These are phyloP conservation scores for Baccha elongata DNA, from an alignment of 2,888 invertebrate species.

Conservation along the genomic window DNA sequence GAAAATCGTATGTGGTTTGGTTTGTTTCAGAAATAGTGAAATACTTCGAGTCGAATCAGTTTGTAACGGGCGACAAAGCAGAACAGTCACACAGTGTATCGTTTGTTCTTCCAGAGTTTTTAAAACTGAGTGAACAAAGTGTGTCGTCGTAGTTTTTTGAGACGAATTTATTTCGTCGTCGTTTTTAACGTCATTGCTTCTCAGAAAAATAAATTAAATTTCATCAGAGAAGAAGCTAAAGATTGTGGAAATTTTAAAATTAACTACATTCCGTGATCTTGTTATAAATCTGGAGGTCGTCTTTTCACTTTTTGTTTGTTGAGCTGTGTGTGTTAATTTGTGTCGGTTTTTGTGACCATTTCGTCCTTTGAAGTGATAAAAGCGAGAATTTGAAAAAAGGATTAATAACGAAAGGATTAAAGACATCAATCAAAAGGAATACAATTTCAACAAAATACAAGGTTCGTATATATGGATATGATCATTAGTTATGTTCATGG, in stretches of 20 bases:
- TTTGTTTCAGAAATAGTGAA: constrained; percentile 17
- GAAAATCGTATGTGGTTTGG: constrained; percentile 55
- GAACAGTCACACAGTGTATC: constrained; percentile 39
- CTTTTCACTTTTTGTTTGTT: neutral
- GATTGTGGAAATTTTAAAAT: constrained; percentile 31
- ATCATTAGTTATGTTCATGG: constrained; percentile 4
- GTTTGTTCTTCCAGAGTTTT: constrained; percentile 34
- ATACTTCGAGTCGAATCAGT: constrained; percentile 34
- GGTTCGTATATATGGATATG: constrained; percentile 41
- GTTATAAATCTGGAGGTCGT: constrained; percentile 57
- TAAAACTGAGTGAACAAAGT: constrained; percentile 22
- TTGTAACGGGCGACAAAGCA: constrained; percentile 65
- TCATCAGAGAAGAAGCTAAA: neutral
- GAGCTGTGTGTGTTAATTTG: constrained; percentile 30
- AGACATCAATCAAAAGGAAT: constrained; percentile 47
- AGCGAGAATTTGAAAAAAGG: constrained; percentile 28
- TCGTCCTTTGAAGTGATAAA: constrained; percentile 11
- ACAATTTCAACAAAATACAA: constrained; percentile 27
- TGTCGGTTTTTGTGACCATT: constrained; percentile 25
- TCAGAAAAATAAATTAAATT: constrained; percentile 1
- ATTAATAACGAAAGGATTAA: constrained; percentile 50
- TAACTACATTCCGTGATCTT: constrained; percentile 56
- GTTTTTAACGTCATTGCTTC: constrained; percentile 11
- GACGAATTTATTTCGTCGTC: constrained; percentile 48
- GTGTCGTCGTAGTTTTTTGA: constrained; percentile 32